A percentile compares a stretch with the other conserved stretches of the same genome.
phyloP scores from a whole-genome alignment of 2,797 vertebrate genomes.

The Chlorospingus flavigularis region DNA sequence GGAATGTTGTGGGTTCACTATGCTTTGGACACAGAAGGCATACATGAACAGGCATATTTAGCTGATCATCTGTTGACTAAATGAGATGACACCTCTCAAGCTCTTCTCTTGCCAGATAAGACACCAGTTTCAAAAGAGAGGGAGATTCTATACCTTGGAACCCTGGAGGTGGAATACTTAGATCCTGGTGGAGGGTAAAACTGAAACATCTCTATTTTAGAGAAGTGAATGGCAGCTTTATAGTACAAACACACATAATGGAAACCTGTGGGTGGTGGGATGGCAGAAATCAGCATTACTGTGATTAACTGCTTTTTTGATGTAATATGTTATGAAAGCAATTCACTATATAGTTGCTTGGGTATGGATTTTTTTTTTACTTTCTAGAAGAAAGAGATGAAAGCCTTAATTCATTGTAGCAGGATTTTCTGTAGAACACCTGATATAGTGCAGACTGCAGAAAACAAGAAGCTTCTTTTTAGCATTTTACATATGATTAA shows the following conservation, averaged over 20 bases:
- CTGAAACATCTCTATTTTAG: neutral
- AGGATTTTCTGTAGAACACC: neutral
- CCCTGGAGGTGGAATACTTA: neutral
- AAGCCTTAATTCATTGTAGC: neutral
- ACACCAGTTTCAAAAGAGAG: neutral
- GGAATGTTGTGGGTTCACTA: neutral
- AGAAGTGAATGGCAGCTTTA: neutral
- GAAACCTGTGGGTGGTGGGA: neutral
- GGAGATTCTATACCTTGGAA: neutral
- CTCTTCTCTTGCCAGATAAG: neutral
- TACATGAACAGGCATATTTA: neutral
- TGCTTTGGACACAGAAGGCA: neutral
- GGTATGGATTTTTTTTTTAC: neutral
- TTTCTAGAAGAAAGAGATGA: neutral
- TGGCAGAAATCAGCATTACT: neutral
- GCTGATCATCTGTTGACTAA: neutral
- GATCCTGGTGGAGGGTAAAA: neutral
- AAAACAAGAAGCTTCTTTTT: neutral
- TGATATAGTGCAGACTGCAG: neutral
- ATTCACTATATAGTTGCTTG: neutral
- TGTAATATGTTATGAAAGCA: neutral
- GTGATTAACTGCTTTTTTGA: neutral
- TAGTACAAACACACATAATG: neutral
- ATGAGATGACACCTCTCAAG: neutral
- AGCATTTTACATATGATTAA: neutral